Percentiles rank a stretch among this genome's conserved stretches.
These are phyloP conservation scores for Pheosia tremula DNA, from an alignment of 2,888 invertebrate species.

Conservation along the genomic window DNA sequence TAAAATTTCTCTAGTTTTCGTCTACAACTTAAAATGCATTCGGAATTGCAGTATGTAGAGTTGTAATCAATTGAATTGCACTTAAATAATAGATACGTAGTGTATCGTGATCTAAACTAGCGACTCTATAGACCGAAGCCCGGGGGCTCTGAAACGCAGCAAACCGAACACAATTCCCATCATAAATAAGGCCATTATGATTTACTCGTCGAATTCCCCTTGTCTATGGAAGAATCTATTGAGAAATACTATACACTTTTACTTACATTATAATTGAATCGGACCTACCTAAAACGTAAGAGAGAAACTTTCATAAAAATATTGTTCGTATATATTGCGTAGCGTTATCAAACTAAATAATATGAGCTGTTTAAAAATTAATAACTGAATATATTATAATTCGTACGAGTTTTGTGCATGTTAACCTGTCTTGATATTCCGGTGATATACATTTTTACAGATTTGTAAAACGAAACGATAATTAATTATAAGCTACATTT, in stretches of 20 bases:
- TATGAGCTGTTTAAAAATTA: constrained; percentile 36
- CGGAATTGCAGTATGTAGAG: constrained; percentile 46
- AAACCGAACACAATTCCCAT: constrained; percentile 44
- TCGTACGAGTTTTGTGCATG: constrained; percentile 77
- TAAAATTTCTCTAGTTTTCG: constrained; percentile 37
- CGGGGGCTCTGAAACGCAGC: constrained; percentile 37
- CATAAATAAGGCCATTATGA: constrained; percentile 74
- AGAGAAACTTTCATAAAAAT: constrained; percentile 57
- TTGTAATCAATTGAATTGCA: constrained; percentile 54
- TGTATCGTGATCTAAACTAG: constrained; percentile 67
- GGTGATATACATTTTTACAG: constrained; percentile 75
- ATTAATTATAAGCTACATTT: constrained; percentile 66
- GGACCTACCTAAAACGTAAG: constrained; percentile 78
- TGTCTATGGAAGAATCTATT: constrained; percentile 70
- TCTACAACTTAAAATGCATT: constrained; percentile 57
- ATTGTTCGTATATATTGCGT: constrained; percentile 77
- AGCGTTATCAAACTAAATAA: constrained; percentile 45
- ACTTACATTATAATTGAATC: constrained; percentile 80
- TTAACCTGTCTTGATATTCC: constrained; percentile 63
- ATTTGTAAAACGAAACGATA: constrained; percentile 65
- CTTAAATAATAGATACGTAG: constrained; percentile 50
- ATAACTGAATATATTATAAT: constrained; percentile 44
- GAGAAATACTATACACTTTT: constrained; percentile 79
- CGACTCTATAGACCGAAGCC: constrained; percentile 61
- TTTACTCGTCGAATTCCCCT: constrained; percentile 54